These are phyloP conservation scores for Nymphalis io DNA, from an alignment of 1,140 invertebrate genomes.

Conservation along the genomic window DNA sequence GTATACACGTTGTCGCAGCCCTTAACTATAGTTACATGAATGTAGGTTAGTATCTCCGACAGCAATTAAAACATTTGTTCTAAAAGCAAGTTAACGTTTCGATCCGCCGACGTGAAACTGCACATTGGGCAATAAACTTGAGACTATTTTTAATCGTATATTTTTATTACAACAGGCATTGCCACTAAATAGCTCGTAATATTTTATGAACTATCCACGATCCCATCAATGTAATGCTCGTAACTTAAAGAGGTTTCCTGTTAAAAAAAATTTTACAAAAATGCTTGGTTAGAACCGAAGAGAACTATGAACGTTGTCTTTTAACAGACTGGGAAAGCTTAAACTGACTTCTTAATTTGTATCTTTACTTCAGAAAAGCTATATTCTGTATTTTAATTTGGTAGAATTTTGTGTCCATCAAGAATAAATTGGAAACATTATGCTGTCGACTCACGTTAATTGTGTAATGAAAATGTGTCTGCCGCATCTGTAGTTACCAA, in stretches of 20 bases:
- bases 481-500: too few relatives aligned
- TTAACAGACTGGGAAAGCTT: too few relatives aligned
- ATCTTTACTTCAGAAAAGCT: too few relatives aligned
- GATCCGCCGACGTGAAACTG: background rate
- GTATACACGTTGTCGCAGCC: background rate
- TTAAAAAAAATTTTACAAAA: too few relatives aligned
- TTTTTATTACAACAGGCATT: slow-evolving; percentile 22
- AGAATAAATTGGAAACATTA: too few relatives aligned
- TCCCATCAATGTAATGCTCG: background rate
- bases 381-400: too few relatives aligned
- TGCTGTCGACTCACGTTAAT: too few relatives aligned
- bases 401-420: too few relatives aligned
- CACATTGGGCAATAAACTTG: slow-evolving; percentile 1
- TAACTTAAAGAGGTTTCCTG: background rate
- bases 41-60: slow-evolving; percentile 8
- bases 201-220: slow-evolving; percentile 16
- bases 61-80: slow-evolving; percentile 1
- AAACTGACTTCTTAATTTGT: too few relatives aligned
- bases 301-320: too few relatives aligned
- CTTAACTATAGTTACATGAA: background rate
- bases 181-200: slow-evolving; percentile 23
- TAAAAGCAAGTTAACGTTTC: slow-evolving; percentile 9
- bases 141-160: slow-evolving; percentile 26
- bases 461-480: too few relatives aligned
- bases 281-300: too few relatives aligned